A percentile compares a stretch with the other conserved stretches of the same genome.
These are phyloP conservation scores for Anabas testudineus DNA, from an alignment of 2,797 vertebrate species.

Conservation along the genomic window DNA sequence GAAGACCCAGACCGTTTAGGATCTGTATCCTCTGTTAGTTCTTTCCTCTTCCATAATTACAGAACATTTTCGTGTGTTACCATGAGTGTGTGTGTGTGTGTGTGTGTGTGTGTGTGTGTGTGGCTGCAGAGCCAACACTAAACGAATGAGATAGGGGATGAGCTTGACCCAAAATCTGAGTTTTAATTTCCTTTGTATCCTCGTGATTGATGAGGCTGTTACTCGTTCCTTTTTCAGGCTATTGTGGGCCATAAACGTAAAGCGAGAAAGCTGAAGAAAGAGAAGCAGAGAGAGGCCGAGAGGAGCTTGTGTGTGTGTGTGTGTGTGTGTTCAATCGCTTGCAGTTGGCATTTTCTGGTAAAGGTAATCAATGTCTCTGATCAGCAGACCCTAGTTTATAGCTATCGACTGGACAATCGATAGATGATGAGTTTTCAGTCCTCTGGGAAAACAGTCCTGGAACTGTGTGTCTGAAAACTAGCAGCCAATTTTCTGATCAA, in stretches of 20 bases:
- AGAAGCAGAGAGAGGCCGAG: neutral
- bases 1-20: constrained; percentile 60
- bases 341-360: constrained; percentile 4
- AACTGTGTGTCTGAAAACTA: constrained; percentile 27
- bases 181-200: constrained; percentile 53
- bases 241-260: constrained; percentile 15
- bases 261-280: neutral
- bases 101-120: constrained; percentile 44
- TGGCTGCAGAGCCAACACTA: constrained; percentile 19
- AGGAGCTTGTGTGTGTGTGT: neutral
- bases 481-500: constrained; percentile 48
- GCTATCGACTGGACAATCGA: constrained; percentile 53
- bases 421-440: constrained; percentile 51
- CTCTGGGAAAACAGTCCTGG: neutral
- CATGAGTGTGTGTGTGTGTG: constrained; percentile 43
- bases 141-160: constrained; percentile 58
- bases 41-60: constrained; percentile 66
- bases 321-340: constrained; percentile 1
- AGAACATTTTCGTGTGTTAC: constrained; percentile 34
- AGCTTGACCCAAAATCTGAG: constrained; percentile 39
- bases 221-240: constrained; percentile 17
- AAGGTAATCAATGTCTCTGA: constrained; percentile 57
- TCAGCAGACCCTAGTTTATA: constrained; percentile 51
- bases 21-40: constrained; percentile 57
- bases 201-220: constrained; percentile 50